Evolutionary conservation across 2,797 vertebrate species (phyloP).

Genomic region (Sebastes baramenuke): DNA sequence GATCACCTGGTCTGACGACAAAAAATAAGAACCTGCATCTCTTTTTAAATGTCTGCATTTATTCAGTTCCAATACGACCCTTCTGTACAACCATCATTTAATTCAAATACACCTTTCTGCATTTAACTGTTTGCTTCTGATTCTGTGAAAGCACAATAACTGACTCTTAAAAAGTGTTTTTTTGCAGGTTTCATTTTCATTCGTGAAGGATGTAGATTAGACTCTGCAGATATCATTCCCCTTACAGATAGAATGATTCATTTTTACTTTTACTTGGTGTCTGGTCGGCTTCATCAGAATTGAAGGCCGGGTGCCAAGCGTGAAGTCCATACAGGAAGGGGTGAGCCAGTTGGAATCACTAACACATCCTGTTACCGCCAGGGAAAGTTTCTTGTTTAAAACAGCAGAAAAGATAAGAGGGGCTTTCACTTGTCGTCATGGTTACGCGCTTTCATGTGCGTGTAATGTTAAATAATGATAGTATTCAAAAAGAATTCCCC

Average conservation of each 20-base stretch:
- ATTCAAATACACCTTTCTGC: constrained; percentile 29
- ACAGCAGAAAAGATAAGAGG: neutral
- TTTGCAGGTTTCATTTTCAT: neutral
- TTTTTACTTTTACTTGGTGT: neutral
- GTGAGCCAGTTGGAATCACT: constrained; percentile 17
- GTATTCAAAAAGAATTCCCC: neutral
- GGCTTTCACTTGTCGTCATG: neutral
- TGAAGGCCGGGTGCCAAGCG: neutral
- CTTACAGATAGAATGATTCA: neutral
- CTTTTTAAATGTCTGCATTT: constrained; percentile 5
- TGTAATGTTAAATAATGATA: neutral
- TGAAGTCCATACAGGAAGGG: constrained; percentile 70
- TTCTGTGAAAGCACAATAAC: neutral
- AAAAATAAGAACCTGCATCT: constrained; percentile 73
- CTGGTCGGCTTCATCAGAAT: neutral
- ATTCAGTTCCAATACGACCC: neutral
- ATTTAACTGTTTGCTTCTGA: neutral
- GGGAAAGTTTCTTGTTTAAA: constrained; percentile 51
- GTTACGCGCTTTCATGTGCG: neutral
- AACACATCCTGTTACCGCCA: constrained; percentile 59
- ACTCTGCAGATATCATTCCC: neutral
- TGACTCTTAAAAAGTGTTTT: neutral
- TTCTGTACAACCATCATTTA: constrained; percentile 10
- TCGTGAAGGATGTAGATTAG: neutral
- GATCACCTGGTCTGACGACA: constrained; percentile 88